Evolutionary conservation across 2,113 vertebrate genomes (phyloP).

Genomic region (Pipra filicauda): DNA sequence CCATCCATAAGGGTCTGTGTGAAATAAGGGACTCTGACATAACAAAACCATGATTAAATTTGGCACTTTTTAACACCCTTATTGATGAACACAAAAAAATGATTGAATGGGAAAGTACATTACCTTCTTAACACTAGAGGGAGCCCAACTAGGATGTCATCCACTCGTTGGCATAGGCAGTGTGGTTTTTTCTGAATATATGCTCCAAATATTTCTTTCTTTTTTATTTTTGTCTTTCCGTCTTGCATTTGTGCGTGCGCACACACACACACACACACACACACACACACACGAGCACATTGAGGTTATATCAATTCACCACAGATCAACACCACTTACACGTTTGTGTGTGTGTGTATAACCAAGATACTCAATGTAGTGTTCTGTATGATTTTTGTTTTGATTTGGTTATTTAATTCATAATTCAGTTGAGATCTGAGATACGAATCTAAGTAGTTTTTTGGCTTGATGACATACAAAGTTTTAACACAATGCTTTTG

Average conservation of each 20-base stretch:
- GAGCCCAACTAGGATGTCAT: not conserved
- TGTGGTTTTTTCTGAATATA: not conserved
- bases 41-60: not conserved
- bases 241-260: not conserved
- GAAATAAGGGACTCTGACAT: not conserved
- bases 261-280: too few relatives aligned
- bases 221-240: not conserved
- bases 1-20: not conserved
- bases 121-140: slow-evolving; percentile 51
- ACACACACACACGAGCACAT: too few relatives aligned
- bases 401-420: slow-evolving; percentile 54
- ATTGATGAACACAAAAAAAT: not conserved
- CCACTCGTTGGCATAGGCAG: not conserved
- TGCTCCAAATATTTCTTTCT: not conserved
- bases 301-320: not conserved
- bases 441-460: slow-evolving; percentile 67
- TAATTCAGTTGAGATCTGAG: slow-evolving; percentile 62
- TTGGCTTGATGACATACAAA: slow-evolving; percentile 58
- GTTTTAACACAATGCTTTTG: slow-evolving; percentile 66
- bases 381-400: slow-evolving; percentile 24
- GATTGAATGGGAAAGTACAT: not conserved
- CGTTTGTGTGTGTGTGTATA: not conserved
- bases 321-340: not conserved
- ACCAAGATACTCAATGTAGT: not conserved
- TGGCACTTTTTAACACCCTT: not conserved